Evolutionary conservation across 2,113 vertebrate species (phyloP).

Genomic region (Acanthisitta chloris): DNA sequence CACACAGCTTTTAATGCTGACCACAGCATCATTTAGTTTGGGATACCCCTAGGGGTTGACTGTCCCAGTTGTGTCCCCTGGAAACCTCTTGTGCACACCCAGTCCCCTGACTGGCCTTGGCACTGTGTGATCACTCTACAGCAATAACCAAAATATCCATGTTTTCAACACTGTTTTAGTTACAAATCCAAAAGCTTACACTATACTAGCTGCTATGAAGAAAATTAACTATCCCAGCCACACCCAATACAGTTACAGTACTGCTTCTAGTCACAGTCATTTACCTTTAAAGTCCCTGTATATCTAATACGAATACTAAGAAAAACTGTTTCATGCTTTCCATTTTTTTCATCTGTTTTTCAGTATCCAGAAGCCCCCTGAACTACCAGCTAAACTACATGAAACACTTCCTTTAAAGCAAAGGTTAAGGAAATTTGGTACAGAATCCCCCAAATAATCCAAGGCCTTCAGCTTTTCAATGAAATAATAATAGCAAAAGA

Average conservation of each 20-base stretch:
- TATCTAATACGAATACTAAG: background rate
- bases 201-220: background rate
- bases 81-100: background rate
- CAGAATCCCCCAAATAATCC: background rate
- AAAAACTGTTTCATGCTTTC: background rate
- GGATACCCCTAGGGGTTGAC: background rate
- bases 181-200: background rate
- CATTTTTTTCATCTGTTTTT: background rate
- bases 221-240: background rate
- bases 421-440: background rate
- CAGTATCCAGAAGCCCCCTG: background rate
- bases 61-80: background rate
- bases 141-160: background rate
- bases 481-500: background rate
- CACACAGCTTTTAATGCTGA: background rate
- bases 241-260: background rate
- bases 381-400: background rate
- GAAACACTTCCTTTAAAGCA: background rate
- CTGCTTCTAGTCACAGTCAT: background rate
- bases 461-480: background rate
- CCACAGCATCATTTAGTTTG: fast-evolving
- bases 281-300: background rate
- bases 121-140: background rate
- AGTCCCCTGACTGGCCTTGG: fast-evolving
- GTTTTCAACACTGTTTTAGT: background rate